phyloP scores from a whole-genome alignment of 2,797 vertebrate genomes.

The Eulemur albifrons region DNA sequence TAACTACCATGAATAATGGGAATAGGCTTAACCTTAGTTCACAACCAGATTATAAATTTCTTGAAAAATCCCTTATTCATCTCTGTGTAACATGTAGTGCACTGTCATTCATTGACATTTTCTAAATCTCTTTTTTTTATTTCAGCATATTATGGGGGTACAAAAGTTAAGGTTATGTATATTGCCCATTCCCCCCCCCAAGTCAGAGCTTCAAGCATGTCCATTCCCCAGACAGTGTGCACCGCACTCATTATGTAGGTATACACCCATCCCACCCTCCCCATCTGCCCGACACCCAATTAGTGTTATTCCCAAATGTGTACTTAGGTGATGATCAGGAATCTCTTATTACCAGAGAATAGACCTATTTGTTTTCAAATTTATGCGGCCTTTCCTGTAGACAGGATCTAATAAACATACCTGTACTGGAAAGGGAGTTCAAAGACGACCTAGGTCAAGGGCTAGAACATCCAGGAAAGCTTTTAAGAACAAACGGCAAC shows the following conservation, averaged over 20 bases:
- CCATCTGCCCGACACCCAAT: no score
- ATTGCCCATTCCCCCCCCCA: no score
- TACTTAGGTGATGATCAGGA: no score
- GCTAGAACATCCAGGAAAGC: not conserved
- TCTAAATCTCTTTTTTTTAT: not conserved
- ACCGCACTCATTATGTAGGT: no score
- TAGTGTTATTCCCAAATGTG: no score
- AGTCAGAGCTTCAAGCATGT: no score
- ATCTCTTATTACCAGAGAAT: not conserved
- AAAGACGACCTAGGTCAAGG: not conserved
- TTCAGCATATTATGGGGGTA: no score
- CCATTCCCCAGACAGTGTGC: no score
- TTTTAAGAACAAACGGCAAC: constrained; percentile 28
- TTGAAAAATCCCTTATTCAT: not conserved
- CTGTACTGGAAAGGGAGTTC: not conserved
- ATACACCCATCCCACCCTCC: no score
- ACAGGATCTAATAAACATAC: not conserved
- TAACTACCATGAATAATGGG: not conserved
- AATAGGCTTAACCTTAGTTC: not conserved
- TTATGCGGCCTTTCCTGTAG: not conserved
- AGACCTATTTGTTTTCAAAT: not conserved
- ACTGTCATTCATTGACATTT: not conserved
- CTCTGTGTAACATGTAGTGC: not conserved
- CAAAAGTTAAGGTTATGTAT: no score
- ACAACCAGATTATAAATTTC: not conserved